Evolutionary conservation across 2,113 vertebrate genomes (phyloP).

Genomic region (Tetrao urogallus): DNA sequence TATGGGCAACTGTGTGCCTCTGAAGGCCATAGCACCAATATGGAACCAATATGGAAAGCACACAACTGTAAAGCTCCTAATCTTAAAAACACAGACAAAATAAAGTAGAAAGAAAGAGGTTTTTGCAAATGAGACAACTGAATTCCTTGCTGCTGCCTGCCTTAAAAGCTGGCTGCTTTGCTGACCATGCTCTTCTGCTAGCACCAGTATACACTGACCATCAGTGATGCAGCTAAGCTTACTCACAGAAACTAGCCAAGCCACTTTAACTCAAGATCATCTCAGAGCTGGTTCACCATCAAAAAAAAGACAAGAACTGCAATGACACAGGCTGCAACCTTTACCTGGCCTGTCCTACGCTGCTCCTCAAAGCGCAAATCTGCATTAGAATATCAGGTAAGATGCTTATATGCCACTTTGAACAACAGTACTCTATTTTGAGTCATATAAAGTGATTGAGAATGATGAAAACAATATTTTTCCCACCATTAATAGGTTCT

Average conservation of each 20-base stretch:
- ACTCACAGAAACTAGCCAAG: neutral
- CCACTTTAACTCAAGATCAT: neutral
- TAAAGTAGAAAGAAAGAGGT: neutral
- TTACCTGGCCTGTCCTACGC: neutral
- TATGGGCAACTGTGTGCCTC: neutral
- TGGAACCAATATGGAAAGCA: neutral
- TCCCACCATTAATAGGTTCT: neutral
- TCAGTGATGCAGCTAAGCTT: neutral
- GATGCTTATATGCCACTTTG: neutral
- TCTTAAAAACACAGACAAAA: conserved; percentile 23
- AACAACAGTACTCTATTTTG: neutral
- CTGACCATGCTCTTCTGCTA: neutral
- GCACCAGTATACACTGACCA: neutral
- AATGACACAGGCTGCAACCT: neutral
- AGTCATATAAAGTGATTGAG: neutral
- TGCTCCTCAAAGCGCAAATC: neutral
- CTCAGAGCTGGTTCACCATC: neutral
- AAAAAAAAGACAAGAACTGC: neutral
- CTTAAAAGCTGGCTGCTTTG: conserved; percentile 22
- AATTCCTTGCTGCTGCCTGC: conserved; percentile 23
- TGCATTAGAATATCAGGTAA: neutral
- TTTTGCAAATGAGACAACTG: neutral
- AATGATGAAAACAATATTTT: neutral
- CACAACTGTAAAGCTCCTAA: neutral
- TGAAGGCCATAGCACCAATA: neutral